A percentile compares a stretch with the other conserved stretches of the same genome.
These are phyloP conservation scores for Catharus bicknelli DNA, from an alignment of 2,113 vertebrate genomes.

Conservation along the genomic window DNA sequence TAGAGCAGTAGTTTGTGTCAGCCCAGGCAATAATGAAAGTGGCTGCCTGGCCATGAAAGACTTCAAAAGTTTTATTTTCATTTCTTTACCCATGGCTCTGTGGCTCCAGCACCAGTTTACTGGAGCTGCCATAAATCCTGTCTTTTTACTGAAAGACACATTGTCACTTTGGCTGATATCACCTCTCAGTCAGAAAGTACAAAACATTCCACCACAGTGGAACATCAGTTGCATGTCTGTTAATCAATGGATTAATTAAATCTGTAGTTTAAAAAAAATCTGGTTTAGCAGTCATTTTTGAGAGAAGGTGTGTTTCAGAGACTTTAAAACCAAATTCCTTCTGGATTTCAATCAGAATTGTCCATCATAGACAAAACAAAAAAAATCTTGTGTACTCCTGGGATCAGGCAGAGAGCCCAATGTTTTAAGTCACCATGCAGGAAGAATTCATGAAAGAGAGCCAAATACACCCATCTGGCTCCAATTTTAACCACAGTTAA, in stretches of 20 bases:
- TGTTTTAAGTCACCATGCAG: not conserved
- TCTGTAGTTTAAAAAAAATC: not conserved
- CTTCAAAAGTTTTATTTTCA: not conserved
- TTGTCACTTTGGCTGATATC: not conserved
- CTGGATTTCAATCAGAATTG: not conserved
- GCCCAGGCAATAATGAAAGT: not conserved
- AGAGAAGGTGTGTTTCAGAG: not conserved
- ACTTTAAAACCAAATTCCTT: not conserved
- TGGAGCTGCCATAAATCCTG: not conserved
- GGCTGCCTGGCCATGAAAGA: not conserved
- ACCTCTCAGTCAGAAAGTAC: not conserved
- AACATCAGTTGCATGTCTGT: not conserved
- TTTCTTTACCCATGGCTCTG: not conserved
- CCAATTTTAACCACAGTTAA: conserved; percentile 27
- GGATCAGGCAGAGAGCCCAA: not conserved
- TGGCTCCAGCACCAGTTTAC: not conserved
- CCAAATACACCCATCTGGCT: conserved; percentile 39
- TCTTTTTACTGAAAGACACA: not conserved
- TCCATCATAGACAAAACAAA: not conserved
- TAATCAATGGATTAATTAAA: not conserved
- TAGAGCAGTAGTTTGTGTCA: not conserved
- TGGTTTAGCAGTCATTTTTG: not conserved
- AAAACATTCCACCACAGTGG: not conserved
- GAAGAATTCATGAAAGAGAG: not conserved
- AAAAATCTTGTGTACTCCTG: not conserved